These are phyloP conservation scores for Macrophya alboannulata DNA, from an alignment of 2,888 invertebrate species.

Conservation along the genomic window DNA sequence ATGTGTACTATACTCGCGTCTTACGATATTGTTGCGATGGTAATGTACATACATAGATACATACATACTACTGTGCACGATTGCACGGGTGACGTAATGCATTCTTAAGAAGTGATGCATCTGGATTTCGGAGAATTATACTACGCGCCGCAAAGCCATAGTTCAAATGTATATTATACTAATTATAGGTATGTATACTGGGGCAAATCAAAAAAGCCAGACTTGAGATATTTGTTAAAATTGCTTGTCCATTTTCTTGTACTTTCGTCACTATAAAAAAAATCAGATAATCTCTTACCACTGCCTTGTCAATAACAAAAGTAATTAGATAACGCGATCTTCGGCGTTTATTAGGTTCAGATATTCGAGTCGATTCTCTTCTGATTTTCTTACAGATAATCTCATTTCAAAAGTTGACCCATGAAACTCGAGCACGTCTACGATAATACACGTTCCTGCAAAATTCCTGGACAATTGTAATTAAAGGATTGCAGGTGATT, in stretches of 20 bases:
- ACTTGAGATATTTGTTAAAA: background rate
- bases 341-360: background rate
- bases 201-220: background rate
- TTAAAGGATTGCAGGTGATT: too few relatives aligned
- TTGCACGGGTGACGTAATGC: background rate
- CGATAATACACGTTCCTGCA: too few relatives aligned
- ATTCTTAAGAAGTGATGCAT: background rate
- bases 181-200: background rate
- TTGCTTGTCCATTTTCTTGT: background rate
- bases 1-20: too few relatives aligned
- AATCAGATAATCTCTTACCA: background rate
- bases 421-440: background rate
- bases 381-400: background rate
- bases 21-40: background rate
- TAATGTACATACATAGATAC: too few relatives aligned
- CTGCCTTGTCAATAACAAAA: background rate
- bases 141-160: background rate
- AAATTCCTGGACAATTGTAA: too few relatives aligned
- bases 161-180: background rate
- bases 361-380: constrained; percentile 11
- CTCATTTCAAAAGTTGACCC: background rate
- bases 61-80: background rate
- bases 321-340: background rate
- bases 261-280: background rate
- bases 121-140: background rate